Conservation (phyloP, 2,113 vertebrate genomes). For the Cynoglossus semilaevis region DNA sequence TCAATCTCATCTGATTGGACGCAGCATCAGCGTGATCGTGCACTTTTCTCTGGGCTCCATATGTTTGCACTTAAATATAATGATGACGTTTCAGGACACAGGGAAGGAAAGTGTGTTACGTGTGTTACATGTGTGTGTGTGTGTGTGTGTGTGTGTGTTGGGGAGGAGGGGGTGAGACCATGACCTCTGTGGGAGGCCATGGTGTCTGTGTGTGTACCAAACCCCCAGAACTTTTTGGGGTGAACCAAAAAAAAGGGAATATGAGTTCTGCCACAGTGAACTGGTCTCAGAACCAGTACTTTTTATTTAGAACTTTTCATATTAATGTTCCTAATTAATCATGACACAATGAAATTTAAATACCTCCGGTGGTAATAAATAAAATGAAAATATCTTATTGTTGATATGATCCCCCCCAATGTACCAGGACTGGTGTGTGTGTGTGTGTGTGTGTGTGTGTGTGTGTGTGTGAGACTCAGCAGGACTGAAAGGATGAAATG, state of each 20-base stretch:
- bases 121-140: background rate
- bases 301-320: too few species aligned
- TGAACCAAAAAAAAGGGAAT: too few species aligned
- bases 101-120: constrained; percentile 1
- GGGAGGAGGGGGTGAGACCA: background rate
- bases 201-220: background rate
- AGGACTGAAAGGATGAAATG: too few species aligned
- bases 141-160: background rate
- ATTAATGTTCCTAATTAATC: too few species aligned
- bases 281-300: too few species aligned
- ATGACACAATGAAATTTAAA: too few species aligned
- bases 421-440: background rate
- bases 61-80: constrained; percentile 65
- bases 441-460: too few species aligned
- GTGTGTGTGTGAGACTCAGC: too few species aligned
- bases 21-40: constrained; percentile 63
- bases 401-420: too few species aligned
- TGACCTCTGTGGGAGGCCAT: background rate
- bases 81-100: constrained; percentile 4
- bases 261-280: too few species aligned
- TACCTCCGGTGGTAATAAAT: too few species aligned
- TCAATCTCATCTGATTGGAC: background rate
- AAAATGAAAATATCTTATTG: too few species aligned
- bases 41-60: constrained; percentile 62
- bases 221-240: background rate